Conservation (phyloP, 2,113 vertebrate genomes). For the Accipiter virgatus region DNA sequence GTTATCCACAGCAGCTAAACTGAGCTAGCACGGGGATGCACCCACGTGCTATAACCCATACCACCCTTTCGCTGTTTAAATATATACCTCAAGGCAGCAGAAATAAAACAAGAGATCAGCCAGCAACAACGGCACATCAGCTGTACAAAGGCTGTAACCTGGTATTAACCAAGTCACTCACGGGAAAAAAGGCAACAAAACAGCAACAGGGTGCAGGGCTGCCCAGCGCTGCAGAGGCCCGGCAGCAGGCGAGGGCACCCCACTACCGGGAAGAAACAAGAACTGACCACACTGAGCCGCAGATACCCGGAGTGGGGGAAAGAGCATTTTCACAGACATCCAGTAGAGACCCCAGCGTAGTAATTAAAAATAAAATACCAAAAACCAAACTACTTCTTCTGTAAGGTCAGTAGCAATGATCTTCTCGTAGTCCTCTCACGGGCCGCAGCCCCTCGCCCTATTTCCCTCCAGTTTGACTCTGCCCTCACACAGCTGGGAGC, state of each 20-base stretch:
- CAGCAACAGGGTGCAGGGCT: fast-evolving
- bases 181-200: neutral
- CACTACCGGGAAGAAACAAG: neutral
- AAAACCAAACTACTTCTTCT: neutral
- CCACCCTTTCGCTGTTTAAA: neutral
- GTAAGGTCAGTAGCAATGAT: neutral
- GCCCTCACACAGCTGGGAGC: neutral
- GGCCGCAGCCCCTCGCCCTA: fast-evolving
- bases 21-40: neutral
- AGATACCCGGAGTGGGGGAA: neutral
- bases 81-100: neutral
- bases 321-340: neutral
- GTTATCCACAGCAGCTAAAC: neutral
- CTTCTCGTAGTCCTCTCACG: neutral
- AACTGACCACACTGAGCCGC: neutral
- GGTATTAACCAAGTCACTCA: neutral
- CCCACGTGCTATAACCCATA: neutral
- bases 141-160: neutral
- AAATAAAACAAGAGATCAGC: neutral
- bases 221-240: neutral
- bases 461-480: neutral
- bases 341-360: fast-evolving
- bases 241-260: neutral
- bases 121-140: neutral
- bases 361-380: neutral